phyloP scores from a whole-genome alignment of 2,888 invertebrate species.

The Sisyra nigra region DNA sequence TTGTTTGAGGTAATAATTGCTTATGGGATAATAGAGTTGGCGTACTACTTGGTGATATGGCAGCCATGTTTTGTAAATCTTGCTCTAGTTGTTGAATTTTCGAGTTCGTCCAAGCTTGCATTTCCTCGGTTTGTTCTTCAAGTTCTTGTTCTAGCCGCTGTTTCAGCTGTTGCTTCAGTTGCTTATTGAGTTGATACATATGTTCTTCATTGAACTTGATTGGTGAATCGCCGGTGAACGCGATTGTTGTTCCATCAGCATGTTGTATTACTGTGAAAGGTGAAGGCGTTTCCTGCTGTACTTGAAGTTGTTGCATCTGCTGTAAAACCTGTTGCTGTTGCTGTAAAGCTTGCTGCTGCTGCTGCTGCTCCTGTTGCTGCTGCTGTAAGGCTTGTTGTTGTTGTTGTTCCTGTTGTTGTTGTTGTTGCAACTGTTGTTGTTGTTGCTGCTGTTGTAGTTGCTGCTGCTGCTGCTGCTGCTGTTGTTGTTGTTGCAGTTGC shows the following conservation, averaged over 20 bases:
- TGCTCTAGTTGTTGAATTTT: too few species aligned
- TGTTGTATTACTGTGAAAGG: conserved; percentile 8
- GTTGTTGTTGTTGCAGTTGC: conserved; percentile 25
- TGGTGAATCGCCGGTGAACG: conserved; percentile 16
- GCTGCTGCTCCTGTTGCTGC: conserved; percentile 24
- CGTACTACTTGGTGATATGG: conserved; percentile 10
- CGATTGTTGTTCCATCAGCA: conserved; percentile 15
- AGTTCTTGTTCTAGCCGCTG: conserved; percentile 11
- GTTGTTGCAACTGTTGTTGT: conserved; percentile 15
- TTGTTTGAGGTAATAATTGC: conserved; percentile 10
- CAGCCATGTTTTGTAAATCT: too few species aligned
- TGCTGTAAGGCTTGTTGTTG: conserved; percentile 18
- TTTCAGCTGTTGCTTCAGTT: conserved; percentile 15
- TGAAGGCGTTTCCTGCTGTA: conserved; percentile 5
- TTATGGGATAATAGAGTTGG: conserved; percentile 6
- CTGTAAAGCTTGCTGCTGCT: conserved; percentile 28
- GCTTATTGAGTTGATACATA: conserved; percentile 22
- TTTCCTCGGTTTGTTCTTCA: too few species aligned
- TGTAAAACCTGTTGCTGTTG: conserved; percentile 24
- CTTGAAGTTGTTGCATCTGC: conserved; percentile 14
- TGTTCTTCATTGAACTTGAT: conserved; percentile 22
- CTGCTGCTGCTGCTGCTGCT: conserved; percentile 27
- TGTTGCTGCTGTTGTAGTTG: conserved; percentile 20
- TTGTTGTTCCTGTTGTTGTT: conserved; percentile 20
- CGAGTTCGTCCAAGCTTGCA: too few species aligned